Conservation (phyloP, 2,888 invertebrate species). For the Nemapogon koenigi region DNA sequence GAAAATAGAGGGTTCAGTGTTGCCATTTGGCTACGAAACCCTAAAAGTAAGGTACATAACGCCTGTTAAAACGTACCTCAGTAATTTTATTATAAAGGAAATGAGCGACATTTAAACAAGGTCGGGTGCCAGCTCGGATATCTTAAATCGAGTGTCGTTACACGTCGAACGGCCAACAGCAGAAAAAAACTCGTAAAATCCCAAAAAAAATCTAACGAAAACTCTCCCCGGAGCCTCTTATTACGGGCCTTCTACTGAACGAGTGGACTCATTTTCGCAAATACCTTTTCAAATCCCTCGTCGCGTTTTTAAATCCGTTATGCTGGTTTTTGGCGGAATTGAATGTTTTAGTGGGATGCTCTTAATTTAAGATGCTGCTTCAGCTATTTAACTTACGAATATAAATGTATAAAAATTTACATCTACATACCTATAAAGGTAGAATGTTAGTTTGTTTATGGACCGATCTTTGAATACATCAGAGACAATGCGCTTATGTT, state of each 20-base stretch:
- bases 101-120: slow-evolving; percentile 6
- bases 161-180: slow-evolving; percentile 16
- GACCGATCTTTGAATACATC: too few relatives aligned
- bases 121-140: not conserved
- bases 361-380: too few relatives aligned
- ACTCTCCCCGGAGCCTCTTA: slow-evolving; percentile 6
- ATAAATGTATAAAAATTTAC: too few relatives aligned
- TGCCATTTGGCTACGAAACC: too few relatives aligned
- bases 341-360: not conserved
- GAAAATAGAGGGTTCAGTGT: too few relatives aligned
- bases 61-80: too few relatives aligned
- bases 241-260: slow-evolving; percentile 2
- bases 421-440: too few relatives aligned
- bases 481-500: too few relatives aligned
- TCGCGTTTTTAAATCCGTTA: slow-evolving; percentile 7
- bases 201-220: slow-evolving; percentile 7
- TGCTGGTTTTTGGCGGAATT: slow-evolving; percentile 5
- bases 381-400: too few relatives aligned
- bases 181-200: slow-evolving; percentile 9
- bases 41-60: too few relatives aligned
- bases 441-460: too few relatives aligned
- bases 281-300: slow-evolving; percentile 8
- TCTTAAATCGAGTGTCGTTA: slow-evolving; percentile 18
- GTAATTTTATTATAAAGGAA: too few relatives aligned
- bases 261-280: slow-evolving; percentile 3